Evolutionary conservation across 2,797 vertebrate genomes (phyloP), one percentile per base, ranked within the genome.

Genomic region (Anas bernieri): DNA sequence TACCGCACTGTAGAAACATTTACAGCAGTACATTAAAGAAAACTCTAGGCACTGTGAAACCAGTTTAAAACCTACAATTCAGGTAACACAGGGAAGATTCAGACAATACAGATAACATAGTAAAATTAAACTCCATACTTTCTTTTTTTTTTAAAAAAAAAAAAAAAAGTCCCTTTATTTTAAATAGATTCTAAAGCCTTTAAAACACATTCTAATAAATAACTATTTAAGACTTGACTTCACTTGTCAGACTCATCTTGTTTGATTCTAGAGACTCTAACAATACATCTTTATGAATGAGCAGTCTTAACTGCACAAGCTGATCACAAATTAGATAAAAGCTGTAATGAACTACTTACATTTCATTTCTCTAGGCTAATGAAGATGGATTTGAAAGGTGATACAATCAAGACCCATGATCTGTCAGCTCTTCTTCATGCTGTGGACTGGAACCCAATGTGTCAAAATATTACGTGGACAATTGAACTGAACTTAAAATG

Each of bases 401-500:
- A 98, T n/a, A 92, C 98, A 81, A 98, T 98, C 76, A 98, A 97
- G 95, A 96, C 97, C 26, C 98, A 98, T 92, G 97, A 98, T 62
- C 85, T 99, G 81, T 96, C 97, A 58, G 7, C 37, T 66, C 84
- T 98, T 58, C 96, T 98, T 93, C 63, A 95, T 61, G 92, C 84
- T 69, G 97, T 98, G 76, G 97, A 98, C 84, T 97, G 97, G 63
- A 98, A 98, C 84, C 97, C 97, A 16, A 88, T 4, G 15, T 98
- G 98, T 84, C 96, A 98, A 89, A 91, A 95, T 37, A 50, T 50
- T 50, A 50, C 92, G 98, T 15, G 98, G 96, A 97, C 82, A 98
- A 98, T 92, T 98, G 98, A 98, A 92, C 96, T 37, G 95, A 92
- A 39, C 94, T 98, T 75, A 89, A 98, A 80, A 98, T 97, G 98